A percentile compares a stretch with the other conserved stretches of the same genome.
phyloP scores from a whole-genome alignment of 2,113 vertebrate genomes.

The Microtus ochrogaster region DNA sequence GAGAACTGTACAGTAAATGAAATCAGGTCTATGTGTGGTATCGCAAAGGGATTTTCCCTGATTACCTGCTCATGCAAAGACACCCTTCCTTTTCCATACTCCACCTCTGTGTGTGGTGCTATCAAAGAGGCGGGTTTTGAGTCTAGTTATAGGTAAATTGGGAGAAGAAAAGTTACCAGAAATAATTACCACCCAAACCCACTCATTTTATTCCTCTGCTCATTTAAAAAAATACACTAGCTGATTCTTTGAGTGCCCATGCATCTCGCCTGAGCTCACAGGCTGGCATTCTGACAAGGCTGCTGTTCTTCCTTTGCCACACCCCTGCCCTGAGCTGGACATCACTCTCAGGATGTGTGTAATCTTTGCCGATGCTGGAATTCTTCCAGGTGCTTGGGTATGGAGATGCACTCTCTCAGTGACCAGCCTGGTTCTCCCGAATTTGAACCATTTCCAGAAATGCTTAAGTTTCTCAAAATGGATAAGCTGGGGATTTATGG shows the following conservation, averaged over 20 bases:
- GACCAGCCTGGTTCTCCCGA: neutral
- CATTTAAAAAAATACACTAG: neutral
- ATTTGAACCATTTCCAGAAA: neutral
- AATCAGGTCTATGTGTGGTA: neutral
- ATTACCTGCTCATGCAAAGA: neutral
- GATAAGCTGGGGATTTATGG: neutral
- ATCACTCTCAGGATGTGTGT: neutral
- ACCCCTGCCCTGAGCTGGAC: no score
- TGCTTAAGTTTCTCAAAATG: neutral
- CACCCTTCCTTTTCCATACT: neutral
- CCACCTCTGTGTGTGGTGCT: neutral
- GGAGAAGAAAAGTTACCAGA: neutral
- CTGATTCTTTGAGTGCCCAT: neutral
- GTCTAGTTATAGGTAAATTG: neutral
- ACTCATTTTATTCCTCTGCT: neutral
- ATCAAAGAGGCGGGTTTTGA: neutral
- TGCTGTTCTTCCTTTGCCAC: neutral
- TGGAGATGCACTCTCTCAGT: neutral
- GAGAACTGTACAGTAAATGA: neutral
- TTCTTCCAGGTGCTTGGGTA: neutral
- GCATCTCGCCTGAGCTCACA: neutral
- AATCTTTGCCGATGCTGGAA: neutral
- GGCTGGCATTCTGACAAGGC: accelerated
- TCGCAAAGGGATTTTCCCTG: neutral
- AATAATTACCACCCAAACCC: neutral